A percentile compares a stretch with the other conserved stretches of the same genome.
These are phyloP conservation scores for Cantharis nigra DNA, from an alignment of 2,888 invertebrate genomes.

Conservation along the genomic window DNA sequence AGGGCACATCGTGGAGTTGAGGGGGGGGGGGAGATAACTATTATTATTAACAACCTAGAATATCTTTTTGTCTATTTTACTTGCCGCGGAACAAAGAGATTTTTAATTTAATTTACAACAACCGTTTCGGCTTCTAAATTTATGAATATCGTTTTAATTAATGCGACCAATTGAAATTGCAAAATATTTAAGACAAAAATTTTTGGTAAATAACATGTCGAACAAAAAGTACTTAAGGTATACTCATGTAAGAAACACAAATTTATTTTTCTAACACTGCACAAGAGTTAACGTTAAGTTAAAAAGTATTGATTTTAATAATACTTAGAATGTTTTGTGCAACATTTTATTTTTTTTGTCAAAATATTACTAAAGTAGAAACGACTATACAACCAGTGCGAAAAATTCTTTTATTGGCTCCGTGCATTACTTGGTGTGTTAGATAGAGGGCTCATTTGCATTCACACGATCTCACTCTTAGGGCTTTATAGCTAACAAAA, in stretches of 20 bases:
- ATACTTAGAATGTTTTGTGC: not conserved
- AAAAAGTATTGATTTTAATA: not conserved
- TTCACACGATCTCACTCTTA: slow-evolving; percentile 38
- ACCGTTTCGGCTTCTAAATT: too few species aligned
- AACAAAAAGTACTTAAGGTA: not conserved
- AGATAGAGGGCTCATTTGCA: slow-evolving; percentile 40
- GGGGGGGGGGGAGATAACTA: too few species aligned
- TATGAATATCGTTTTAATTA: too few species aligned
- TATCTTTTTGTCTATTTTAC: too few species aligned
- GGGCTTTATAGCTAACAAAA: slow-evolving; percentile 37
- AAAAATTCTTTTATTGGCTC: slow-evolving; percentile 34
- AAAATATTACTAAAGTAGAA: slow-evolving; percentile 10
- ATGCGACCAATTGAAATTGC: not conserved
- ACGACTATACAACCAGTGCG: slow-evolving; percentile 23
- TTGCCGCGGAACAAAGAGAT: too few species aligned
- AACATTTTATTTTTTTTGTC: slow-evolving; percentile 2
- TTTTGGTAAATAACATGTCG: not conserved
- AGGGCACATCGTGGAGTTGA: too few species aligned
- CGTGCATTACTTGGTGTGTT: slow-evolving; percentile 38
- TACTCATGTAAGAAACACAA: not conserved
- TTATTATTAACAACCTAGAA: too few species aligned
- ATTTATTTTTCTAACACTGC: not conserved
- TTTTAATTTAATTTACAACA: too few species aligned
- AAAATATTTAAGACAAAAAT: not conserved
- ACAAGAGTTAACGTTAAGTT: not conserved